Conservation (phyloP, 2,888 invertebrate species). For the Quadroppia sp. region DNA sequence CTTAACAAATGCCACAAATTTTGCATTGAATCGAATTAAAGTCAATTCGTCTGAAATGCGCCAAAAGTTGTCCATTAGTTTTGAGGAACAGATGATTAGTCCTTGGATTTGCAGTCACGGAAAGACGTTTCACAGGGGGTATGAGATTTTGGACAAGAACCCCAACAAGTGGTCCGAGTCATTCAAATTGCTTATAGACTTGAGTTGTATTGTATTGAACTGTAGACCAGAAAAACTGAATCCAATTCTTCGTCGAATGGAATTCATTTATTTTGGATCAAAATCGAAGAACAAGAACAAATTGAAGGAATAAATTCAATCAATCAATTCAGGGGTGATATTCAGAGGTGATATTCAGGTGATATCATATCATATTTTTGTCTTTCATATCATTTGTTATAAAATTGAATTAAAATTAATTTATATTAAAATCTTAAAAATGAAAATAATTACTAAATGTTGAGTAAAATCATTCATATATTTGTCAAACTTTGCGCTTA, state of each 20-base stretch:
- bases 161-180: background rate
- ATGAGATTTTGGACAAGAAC: background rate
- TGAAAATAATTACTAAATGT: too few species aligned
- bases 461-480: too few species aligned
- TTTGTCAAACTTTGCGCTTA: too few species aligned
- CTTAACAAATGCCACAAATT: conserved; percentile 17
- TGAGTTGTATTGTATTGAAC: conserved; percentile 5
- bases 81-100: conserved; percentile 18
- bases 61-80: background rate
- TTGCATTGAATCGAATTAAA: background rate
- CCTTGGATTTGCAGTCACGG: conserved; percentile 24
- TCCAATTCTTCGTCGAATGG: background rate
- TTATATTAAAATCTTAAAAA: too few species aligned
- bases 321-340: too few species aligned
- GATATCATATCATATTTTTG: too few species aligned
- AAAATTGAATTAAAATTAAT: too few species aligned
- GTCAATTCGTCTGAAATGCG: background rate
- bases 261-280: background rate
- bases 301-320: too few species aligned
- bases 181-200: background rate
- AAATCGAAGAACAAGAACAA: background rate
- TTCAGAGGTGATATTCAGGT: too few species aligned
- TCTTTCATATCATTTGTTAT: too few species aligned
- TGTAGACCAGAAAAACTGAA: background rate
- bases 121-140: conserved; percentile 8